Base-by-base conservation (phyloP, 1,140 invertebrate genomes). In the Centruroides sculpturatus region DNA sequence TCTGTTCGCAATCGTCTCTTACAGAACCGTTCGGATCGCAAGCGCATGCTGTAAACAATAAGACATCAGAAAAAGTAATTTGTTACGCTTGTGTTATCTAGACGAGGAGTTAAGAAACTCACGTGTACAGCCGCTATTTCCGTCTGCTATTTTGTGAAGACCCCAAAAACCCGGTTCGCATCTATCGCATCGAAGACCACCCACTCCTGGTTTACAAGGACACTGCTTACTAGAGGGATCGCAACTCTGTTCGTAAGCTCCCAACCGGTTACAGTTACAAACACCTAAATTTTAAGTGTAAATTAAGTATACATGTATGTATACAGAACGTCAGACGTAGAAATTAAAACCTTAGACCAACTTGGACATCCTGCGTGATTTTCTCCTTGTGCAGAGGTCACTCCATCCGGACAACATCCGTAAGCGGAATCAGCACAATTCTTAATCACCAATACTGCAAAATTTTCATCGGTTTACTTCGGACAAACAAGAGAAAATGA, bases 331-430 rank as follows among this genome's bases (percentile, higher is more conserved):
- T 51, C 12, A 51, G 12, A n/a, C 11, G 5, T 8, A 51, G 5
- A n/a, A 51, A n/a, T 51, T n/a, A 23, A n/a, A 23, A n/a, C 23
- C 12, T 51, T n/a, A 66, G 12, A 53, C 56, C 61, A 50, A 59
- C 69, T 75, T 47, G 87, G 86, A 75, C 89, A 92, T 10, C 89
- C 89, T 47, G 83, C 82, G 59, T 81, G 78, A 68, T 86, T 81
- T 5, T 83, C 81, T 23, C 87, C 90, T n/a, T 82, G 78, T 1
- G 92, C 87, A 3, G 82, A 72, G 3, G 87, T 92, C 66, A 82
- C 82, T 11, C 85, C 84, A 70, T 94, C 90, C 6, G 84, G 83
- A 73, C 91, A 95, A 75, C 92, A 95, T 10, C 90, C 90, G 71
- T 80, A 82, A 73, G 35, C 59, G 11, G 56, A 64, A 57, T 54